Conservation (phyloP, 1,140 invertebrate species). For the Geopemphigus sp. region DNA sequence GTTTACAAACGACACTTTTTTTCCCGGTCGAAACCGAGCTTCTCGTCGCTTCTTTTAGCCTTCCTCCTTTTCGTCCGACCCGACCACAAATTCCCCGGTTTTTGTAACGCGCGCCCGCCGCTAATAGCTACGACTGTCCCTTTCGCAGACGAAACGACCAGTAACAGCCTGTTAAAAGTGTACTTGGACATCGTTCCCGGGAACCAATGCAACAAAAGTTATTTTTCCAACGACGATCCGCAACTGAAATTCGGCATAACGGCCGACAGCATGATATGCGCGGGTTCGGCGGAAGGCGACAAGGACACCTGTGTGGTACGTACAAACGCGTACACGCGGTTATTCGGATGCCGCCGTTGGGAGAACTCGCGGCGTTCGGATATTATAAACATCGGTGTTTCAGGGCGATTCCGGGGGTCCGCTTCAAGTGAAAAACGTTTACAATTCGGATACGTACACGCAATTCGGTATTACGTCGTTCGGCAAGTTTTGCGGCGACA, state of each 20-base stretch:
- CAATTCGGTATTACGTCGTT: constrained; percentile 66
- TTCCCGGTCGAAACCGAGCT: too few relatives aligned
- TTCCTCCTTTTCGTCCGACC: too few relatives aligned
- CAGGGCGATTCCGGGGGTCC: constrained; percentile 69
- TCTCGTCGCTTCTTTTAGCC: too few relatives aligned
- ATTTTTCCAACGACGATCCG: background rate
- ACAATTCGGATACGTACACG: constrained; percentile 57
- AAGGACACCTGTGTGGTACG: constrained; percentile 17
- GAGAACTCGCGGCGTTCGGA: too few relatives aligned
- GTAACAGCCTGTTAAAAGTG: constrained; percentile 52
- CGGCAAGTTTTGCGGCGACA: constrained; percentile 61
- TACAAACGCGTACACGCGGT: too few relatives aligned
- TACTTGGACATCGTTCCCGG: constrained; percentile 50
- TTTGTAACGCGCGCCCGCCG: too few relatives aligned
- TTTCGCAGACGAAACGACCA: constrained; percentile 41
- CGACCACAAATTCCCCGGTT: too few relatives aligned
- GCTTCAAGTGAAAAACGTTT: constrained; percentile 57
- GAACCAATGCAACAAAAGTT: constrained; percentile 51
- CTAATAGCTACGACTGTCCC: too few relatives aligned
- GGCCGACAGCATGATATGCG: background rate
- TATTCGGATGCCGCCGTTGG: too few relatives aligned
- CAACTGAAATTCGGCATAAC: background rate
- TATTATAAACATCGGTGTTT: background rate
- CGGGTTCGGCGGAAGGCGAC: background rate
- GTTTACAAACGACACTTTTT: too few relatives aligned